Evolutionary conservation across 1,140 invertebrate species (phyloP), one percentile per base, ranked within the genome.

Genomic region (Aporrectodea caliginosa): DNA sequence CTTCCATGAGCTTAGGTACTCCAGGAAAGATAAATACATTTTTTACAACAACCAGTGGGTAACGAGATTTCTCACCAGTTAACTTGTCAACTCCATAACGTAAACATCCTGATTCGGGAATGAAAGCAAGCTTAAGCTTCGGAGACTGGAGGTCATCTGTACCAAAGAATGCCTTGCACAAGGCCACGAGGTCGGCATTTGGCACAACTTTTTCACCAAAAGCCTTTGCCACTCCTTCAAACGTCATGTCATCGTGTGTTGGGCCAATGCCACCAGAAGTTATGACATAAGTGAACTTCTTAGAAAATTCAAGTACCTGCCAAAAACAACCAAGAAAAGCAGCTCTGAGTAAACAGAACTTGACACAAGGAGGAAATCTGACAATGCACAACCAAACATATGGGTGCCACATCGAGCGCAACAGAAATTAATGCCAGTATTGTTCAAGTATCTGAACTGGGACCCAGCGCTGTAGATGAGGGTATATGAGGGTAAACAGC

Each of bases 211-310:
- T 85, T 77, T 92, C 90, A 81, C 89, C 84, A 88, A 95, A 94
- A 12, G 93, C 93, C 86, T 90, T 90, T 12, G 92, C 93, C 14
- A 94, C 84, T 58, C 86, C 93, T 90, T 92, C 91, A 88, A 93
- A 94, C 29, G 94, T 95, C 79, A 93, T 88, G 88, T 95, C 94
- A 88, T 95, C 94, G 86, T 95, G 94, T 69, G 94, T 95, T 2
- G 93, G 93, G 31, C 94, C 94, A 83, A 95, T 92, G 35, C 93
- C 93, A 70, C 94, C 94, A 1, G 92, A 91, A 0, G 93, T 94
- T 69, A 95, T 90, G 35, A 95, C 93, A 88, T 92, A 88, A 73
- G 89, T 90, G 84, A 84, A 92, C 33, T 81, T 81, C 32, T 88
- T 83, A 2, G 93, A 93, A 87, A 93, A 93, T 69, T 90, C 78